Evolutionary conservation across 2,113 vertebrate species (phyloP).

Genomic region (Camelus bactrianus): DNA sequence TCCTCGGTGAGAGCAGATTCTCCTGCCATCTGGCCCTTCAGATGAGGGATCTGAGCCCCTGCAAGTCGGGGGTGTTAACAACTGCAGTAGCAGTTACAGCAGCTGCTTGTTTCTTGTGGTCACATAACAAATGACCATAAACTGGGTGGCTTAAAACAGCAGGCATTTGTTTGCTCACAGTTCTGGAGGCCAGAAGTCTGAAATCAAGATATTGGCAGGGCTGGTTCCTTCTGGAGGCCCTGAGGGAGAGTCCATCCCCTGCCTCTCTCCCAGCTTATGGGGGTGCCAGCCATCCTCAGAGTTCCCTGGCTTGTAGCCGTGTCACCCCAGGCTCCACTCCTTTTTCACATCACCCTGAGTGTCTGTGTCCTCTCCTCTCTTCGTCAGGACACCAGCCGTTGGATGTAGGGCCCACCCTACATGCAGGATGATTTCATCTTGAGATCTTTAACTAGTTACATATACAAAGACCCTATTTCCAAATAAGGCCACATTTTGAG

Average conservation of each 20-base stretch:
- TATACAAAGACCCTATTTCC: neutral
- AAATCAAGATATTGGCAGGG: neutral
- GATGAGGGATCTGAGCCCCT: neutral
- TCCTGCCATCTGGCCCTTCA: neutral
- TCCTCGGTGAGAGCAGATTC: neutral
- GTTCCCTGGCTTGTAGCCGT: accelerated
- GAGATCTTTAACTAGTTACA: neutral
- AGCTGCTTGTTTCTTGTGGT: neutral
- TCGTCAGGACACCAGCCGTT: neutral
- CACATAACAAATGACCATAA: neutral
- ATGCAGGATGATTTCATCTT: neutral
- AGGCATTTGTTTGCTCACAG: neutral
- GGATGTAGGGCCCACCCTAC: neutral
- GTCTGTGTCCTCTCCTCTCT: neutral
- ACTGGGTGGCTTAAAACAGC: neutral
- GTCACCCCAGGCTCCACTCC: neutral
- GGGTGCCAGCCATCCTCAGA: accelerated
- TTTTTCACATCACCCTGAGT: neutral
- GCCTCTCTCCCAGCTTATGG: no score
- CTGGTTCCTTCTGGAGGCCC: neutral
- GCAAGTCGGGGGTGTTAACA: accelerated
- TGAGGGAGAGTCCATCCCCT: neutral
- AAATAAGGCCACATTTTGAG: neutral
- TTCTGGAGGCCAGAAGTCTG: neutral
- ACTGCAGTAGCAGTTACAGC: accelerated